These are phyloP conservation scores for Patiria pectinifera DNA, from an alignment of 53 echinoderm and acorn worm genomes.

Conservation along the genomic window DNA sequence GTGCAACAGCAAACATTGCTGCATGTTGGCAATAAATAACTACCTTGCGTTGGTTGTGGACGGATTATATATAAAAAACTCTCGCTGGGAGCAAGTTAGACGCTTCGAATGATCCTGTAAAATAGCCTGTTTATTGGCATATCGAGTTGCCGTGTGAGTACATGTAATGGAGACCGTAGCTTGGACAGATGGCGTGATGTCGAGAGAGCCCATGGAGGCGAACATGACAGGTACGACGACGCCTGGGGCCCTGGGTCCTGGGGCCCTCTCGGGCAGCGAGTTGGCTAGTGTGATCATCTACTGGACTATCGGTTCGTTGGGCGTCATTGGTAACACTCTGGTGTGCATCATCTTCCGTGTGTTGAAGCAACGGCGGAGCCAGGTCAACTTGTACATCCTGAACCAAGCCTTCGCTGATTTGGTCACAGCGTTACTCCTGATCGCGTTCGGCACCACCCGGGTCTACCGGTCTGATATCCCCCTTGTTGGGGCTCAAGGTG, in stretches of 20 bases:
- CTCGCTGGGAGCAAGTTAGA: neutral
- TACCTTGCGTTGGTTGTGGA: neutral
- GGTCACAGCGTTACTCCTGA: slow-evolving; percentile 76
- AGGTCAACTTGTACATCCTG: slow-evolving; percentile 85
- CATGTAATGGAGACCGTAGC: neutral
- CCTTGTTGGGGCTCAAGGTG: slow-evolving; percentile 48
- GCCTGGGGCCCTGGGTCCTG: neutral
- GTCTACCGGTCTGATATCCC: slow-evolving; percentile 60
- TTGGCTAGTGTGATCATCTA: slow-evolving; percentile 56
- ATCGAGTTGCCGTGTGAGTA: neutral
- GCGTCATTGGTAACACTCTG: slow-evolving; percentile 78
- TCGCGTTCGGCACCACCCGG: slow-evolving; percentile 75
- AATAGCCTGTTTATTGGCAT: neutral
- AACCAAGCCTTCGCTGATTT: slow-evolving; percentile 88
- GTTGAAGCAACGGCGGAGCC: slow-evolving; percentile 69
- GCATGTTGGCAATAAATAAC: neutral
- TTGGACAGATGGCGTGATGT: neutral
- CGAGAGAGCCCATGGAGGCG: neutral
- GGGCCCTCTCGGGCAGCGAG: slow-evolving; percentile 35
- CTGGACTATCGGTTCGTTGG: slow-evolving; percentile 73
- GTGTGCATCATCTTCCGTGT: slow-evolving; percentile 82
- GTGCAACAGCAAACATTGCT: neutral
- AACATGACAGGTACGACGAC: neutral
- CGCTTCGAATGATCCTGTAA: neutral
- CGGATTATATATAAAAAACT: neutral